Conservation (phyloP, 2,888 invertebrate genomes). For the Neoitamus cyanurus region DNA sequence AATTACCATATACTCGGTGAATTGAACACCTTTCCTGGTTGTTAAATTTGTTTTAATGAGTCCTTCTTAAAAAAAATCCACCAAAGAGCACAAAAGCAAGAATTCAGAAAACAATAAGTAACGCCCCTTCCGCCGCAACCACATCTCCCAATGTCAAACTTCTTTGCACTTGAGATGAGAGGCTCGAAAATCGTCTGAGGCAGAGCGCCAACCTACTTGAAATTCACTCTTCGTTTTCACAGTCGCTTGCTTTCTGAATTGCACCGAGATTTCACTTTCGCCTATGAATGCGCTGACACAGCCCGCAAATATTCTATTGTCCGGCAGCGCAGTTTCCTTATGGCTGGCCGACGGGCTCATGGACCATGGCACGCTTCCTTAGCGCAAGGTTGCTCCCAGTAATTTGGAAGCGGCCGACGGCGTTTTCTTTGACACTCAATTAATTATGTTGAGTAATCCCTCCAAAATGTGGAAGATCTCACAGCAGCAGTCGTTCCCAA, state of each 20-base stretch:
- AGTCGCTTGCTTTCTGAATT: background rate
- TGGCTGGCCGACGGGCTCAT: background rate
- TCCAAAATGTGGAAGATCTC: background rate
- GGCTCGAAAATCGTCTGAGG: background rate
- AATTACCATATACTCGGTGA: too few relatives aligned
- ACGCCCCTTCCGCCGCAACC: background rate
- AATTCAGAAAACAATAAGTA: background rate
- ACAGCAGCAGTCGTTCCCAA: background rate
- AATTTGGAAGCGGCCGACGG: background rate
- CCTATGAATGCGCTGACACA: background rate
- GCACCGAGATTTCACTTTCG: constrained; percentile 17
- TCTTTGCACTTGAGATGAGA: background rate
- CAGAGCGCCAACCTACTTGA: background rate
- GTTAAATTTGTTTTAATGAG: too few relatives aligned
- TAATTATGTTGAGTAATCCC: constrained; percentile 28
- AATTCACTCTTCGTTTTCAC: background rate
- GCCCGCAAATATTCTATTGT: background rate
- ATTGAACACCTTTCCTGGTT: too few relatives aligned
- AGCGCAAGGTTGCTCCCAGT: background rate
- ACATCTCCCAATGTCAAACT: background rate
- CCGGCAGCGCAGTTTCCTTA: background rate
- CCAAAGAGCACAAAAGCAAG: background rate
- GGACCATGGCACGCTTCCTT: constrained; percentile 7
- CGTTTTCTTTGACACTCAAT: constrained; percentile 17
- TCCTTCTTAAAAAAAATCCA: background rate